Percentiles rank a stretch among this genome's conserved stretches.
phyloP scores from a whole-genome alignment of 2,797 vertebrate genomes.

The Scarus forsteni region DNA sequence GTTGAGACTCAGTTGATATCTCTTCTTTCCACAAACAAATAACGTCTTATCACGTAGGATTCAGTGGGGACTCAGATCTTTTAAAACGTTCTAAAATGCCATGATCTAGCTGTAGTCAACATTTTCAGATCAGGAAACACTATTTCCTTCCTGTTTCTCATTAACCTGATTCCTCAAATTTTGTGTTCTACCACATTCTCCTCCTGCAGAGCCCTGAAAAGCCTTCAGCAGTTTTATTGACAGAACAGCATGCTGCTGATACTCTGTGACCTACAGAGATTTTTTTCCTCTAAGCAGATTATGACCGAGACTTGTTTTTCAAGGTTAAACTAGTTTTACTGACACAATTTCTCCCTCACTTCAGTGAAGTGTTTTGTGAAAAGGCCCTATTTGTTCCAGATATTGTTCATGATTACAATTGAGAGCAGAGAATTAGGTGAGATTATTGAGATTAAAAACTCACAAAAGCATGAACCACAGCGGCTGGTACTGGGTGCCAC shows the following conservation, averaged over 20 bases:
- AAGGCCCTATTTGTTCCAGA: conserved; percentile 52
- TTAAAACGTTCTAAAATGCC: no score
- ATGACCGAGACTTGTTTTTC: conserved; percentile 60
- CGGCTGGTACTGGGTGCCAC: conserved; percentile 48
- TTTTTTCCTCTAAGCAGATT: conserved; percentile 57
- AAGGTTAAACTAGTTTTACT: conserved; percentile 56
- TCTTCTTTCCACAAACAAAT: no score
- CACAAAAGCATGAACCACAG: conserved; percentile 42
- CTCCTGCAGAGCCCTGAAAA: conserved; percentile 27
- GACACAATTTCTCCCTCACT: conserved; percentile 45
- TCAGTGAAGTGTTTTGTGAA: conserved; percentile 52
- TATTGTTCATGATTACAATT: conserved; percentile 59
- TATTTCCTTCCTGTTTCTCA: conserved; percentile 29
- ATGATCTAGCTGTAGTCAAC: no score
- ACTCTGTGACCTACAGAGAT: conserved; percentile 45
- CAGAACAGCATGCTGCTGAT: conserved; percentile 48
- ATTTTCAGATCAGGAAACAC: no score
- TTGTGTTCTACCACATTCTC: conserved; percentile 28
- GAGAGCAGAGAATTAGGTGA: conserved; percentile 58
- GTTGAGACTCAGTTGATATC: no score
- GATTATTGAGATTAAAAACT: conserved; percentile 72
- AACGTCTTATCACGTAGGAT: no score
- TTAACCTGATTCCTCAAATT: conserved; percentile 42
- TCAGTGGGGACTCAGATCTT: no score
- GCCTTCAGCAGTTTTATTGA: conserved; percentile 55